Conservation (phyloP, 2,113 vertebrate species). For the Sinocyclocheilus maitianheensis region DNA sequence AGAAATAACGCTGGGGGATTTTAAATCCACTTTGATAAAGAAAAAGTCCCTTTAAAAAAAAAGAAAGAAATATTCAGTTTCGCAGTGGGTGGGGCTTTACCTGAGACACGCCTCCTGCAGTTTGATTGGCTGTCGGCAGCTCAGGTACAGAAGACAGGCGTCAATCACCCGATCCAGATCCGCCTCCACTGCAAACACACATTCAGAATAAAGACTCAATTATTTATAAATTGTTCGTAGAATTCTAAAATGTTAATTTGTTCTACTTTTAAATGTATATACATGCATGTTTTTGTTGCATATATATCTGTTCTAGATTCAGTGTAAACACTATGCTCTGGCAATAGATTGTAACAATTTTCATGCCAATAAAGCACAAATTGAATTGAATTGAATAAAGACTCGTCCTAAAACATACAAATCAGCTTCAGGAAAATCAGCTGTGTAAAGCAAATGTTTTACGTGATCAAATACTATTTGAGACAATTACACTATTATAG, state of each 20-base stretch:
- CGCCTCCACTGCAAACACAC: conserved; percentile 77
- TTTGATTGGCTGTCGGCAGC: conserved; percentile 84
- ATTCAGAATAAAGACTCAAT: conserved; percentile 9
- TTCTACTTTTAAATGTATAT: too few relatives aligned
- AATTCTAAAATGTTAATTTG: too few relatives aligned
- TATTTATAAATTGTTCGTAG: too few relatives aligned
- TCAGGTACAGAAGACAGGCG: conserved; percentile 89
- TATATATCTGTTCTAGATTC: too few relatives aligned
- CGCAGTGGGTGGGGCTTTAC: conserved; percentile 57
- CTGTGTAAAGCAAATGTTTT: background rate
- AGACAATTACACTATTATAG: background rate
- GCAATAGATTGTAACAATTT: too few relatives aligned
- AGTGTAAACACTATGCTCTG: too few relatives aligned
- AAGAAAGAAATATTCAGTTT: background rate
- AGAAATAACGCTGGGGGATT: background rate
- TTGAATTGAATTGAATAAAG: too few relatives aligned
- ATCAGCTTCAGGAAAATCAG: background rate
- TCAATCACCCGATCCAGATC: conserved; percentile 87
- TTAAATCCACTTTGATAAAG: background rate
- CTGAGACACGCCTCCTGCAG: conserved; percentile 89
- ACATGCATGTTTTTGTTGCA: too few relatives aligned
- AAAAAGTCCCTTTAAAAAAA: too few relatives aligned
- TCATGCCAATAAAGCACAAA: too few relatives aligned
- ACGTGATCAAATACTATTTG: background rate
- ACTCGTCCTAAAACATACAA: background rate